Percentiles rank a stretch among this genome's conserved stretches.
phyloP scores from a whole-genome alignment of 2,797 vertebrate species.

The Bucorvus abyssinicus region DNA sequence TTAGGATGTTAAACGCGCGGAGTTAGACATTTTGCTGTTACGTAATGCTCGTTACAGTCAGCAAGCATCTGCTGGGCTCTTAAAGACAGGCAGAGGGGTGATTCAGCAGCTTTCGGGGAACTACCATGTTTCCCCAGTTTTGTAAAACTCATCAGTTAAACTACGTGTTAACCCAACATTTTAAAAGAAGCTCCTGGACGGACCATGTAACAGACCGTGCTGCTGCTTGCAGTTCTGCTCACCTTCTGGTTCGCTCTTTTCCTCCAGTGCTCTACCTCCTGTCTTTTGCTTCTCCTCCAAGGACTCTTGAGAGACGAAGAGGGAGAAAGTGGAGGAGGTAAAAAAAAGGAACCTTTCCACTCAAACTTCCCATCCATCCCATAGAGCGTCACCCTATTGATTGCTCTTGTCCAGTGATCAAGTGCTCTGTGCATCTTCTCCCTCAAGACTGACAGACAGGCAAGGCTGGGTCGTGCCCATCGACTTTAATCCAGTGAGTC shows the following conservation, averaged over 20 bases:
- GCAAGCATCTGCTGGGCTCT: background rate
- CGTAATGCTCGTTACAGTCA: background rate
- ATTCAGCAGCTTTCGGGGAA: background rate
- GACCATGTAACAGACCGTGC: too few species aligned
- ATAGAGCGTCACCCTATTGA: background rate
- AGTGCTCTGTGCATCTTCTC: background rate
- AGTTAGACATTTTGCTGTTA: rapidly evolving
- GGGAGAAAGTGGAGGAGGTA: background rate
- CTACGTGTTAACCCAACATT: background rate
- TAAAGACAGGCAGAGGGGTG: too few species aligned
- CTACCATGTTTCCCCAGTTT: background rate
- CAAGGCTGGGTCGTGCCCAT: background rate
- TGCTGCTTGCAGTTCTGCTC: background rate
- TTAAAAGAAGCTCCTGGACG: background rate
- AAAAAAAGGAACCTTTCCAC: background rate
- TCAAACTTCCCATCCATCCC: background rate
- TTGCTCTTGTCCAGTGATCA: background rate
- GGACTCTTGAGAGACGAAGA: background rate
- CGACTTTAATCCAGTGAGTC: background rate
- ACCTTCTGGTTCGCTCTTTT: background rate
- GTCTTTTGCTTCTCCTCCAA: background rate
- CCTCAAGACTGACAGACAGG: background rate
- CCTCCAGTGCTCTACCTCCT: background rate
- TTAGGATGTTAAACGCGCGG: background rate
- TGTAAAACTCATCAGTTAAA: background rate